Evolutionary conservation across 2,113 vertebrate species (phyloP).

Genomic region (Pteropus alecto): DNA sequence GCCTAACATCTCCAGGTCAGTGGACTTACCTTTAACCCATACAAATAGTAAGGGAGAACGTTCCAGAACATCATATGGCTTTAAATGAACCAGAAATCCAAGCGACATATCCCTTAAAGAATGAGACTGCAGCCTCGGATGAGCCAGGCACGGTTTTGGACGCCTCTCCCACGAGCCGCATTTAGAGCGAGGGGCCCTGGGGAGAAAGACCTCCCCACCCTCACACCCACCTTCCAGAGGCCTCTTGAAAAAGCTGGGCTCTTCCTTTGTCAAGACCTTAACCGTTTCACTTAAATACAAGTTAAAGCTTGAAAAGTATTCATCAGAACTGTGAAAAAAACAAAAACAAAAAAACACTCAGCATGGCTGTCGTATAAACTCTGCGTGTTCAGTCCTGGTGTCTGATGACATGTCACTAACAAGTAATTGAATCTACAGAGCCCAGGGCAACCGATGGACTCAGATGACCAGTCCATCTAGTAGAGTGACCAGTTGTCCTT

Average conservation of each 20-base stretch:
- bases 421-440: neutral
- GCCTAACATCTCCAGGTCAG: neutral
- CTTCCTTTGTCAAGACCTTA: neutral
- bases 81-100: neutral
- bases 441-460: neutral
- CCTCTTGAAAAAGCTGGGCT: neutral
- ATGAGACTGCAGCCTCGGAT: too few species aligned
- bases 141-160: accelerated
- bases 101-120: neutral
- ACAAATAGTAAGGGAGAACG: too few species aligned
- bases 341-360: too few species aligned
- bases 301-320: neutral
- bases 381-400: too few species aligned
- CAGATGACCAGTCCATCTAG: neutral
- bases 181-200: neutral
- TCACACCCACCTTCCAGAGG: neutral
- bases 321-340: neutral
- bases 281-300: neutral
- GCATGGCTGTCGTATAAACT: accelerated
- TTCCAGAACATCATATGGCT: neutral
- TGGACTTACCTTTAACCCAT: neutral
- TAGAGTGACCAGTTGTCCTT: neutral
- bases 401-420: neutral
- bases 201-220: neutral
- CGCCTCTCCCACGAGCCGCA: accelerated